Conservation (phyloP, 2,888 invertebrate species). For the Mesoligia furuncula region DNA sequence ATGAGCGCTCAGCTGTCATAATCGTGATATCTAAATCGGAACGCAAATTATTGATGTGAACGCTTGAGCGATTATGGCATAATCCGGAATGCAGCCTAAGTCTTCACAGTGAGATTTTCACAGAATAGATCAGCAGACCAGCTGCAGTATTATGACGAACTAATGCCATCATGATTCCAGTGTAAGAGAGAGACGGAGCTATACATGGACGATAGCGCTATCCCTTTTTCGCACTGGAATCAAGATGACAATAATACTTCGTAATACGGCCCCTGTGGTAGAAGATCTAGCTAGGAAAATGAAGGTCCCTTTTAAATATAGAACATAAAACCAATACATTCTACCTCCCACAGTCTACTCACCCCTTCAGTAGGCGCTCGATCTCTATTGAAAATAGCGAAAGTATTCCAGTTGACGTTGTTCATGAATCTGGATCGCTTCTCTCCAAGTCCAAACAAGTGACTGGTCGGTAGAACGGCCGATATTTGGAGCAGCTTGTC, state of each 20-base stretch:
- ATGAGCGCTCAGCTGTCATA: no score
- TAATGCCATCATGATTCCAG: no score
- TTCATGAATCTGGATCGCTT: slow-evolving; percentile 91
- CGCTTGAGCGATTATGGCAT: no score
- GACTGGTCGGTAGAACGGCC: slow-evolving; percentile 90
- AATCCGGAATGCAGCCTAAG: no score
- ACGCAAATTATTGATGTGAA: no score
- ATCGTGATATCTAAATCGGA: no score
- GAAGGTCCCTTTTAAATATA: not conserved
- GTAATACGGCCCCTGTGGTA: not conserved
- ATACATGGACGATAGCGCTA: no score
- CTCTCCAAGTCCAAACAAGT: slow-evolving; percentile 94
- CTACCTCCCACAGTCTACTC: not conserved
- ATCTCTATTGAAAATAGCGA: slow-evolving; percentile 93
- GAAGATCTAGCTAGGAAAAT: not conserved
- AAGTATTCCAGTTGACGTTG: slow-evolving; percentile 92
- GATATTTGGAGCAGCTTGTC: slow-evolving; percentile 94
- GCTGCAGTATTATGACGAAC: no score
- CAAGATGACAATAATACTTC: no score
- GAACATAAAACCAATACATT: not conserved
- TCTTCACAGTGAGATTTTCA: no score
- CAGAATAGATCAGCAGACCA: not conserved
- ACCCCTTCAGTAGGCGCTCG: slow-evolving; percentile 91
- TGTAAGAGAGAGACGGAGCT: no score
- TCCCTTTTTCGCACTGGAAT: no score